Evolutionary conservation across 1,140 invertebrate genomes (phyloP).

Genomic region (Notospermus geniculatus): DNA sequence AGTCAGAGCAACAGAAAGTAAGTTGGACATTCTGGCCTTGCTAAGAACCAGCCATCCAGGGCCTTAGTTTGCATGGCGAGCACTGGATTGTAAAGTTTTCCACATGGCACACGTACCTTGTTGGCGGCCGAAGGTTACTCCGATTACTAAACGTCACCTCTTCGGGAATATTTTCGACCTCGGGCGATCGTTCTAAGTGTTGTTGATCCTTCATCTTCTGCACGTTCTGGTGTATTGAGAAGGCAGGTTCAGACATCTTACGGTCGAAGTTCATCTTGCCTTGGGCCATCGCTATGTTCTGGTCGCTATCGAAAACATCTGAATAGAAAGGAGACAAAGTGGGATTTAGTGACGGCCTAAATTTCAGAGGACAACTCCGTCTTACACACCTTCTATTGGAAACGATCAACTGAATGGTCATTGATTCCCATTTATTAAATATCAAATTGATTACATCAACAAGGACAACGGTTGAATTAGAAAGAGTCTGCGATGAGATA

Average conservation of each 20-base stretch:
- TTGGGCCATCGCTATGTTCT: background rate
- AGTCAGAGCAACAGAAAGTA: no score
- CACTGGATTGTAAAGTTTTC: no score
- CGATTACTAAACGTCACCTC: background rate
- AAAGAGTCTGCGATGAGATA: no score
- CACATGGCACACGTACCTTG: background rate
- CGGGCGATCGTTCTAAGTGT: slow-evolving; percentile 19
- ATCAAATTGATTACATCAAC: no score
- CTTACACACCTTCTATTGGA: no score
- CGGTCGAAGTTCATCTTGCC: slow-evolving; percentile 9
- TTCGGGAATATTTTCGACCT: slow-evolving; percentile 21
- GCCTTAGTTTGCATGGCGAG: no score
- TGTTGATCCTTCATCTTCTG: background rate
- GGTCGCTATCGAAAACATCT: slow-evolving; percentile 8
- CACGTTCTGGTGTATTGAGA: background rate
- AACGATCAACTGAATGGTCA: no score
- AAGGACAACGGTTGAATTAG: no score
- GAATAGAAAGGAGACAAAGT: background rate
- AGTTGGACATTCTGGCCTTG: no score
- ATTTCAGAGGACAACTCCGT: background rate
- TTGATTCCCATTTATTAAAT: no score
- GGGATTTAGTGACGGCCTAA: background rate
- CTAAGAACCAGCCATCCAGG: no score
- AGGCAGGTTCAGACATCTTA: slow-evolving; percentile 14
- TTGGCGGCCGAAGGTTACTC: background rate